Evolutionary conservation across 2,888 invertebrate species (phyloP).

Genomic region (Pristionchus maxplancki): DNA sequence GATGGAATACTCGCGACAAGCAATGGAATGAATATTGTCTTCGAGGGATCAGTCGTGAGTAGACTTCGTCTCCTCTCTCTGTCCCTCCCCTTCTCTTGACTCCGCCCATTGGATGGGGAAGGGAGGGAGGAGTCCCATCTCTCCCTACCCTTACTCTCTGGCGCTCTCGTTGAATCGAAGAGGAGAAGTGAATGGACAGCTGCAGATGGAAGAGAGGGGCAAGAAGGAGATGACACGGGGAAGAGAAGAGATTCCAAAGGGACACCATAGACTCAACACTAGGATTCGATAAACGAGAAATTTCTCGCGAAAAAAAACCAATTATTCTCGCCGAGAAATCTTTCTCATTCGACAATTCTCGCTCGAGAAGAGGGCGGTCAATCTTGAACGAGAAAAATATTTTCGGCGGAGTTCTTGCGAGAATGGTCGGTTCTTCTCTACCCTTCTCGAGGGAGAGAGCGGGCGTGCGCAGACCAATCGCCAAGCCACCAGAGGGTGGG

Average conservation of each 20-base stretch:
- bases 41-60: constrained; percentile 12
- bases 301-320: no score
- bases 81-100: constrained; percentile 26
- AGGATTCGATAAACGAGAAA: no score
- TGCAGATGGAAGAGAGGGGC: constrained; percentile 1
- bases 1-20: no score
- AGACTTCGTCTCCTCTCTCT: constrained; percentile 6
- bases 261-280: neutral
- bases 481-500: no score
- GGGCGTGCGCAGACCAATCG: no score
- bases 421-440: no score
- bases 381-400: no score
- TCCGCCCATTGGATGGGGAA: constrained; percentile 24
- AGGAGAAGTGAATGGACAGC: constrained; percentile 45
- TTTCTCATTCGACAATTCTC: no score
- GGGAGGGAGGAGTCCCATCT: constrained; percentile 25
- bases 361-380: no score
- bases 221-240: neutral
- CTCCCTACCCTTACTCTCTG: constrained; percentile 39
- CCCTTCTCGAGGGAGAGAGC: no score
- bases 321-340: no score
- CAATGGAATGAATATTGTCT: neutral
- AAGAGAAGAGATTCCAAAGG: neutral
- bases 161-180: constrained; percentile 46
- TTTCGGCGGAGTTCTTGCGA: no score